Conservation (phyloP, 2,888 invertebrate genomes). For the Chrysolina americana region DNA sequence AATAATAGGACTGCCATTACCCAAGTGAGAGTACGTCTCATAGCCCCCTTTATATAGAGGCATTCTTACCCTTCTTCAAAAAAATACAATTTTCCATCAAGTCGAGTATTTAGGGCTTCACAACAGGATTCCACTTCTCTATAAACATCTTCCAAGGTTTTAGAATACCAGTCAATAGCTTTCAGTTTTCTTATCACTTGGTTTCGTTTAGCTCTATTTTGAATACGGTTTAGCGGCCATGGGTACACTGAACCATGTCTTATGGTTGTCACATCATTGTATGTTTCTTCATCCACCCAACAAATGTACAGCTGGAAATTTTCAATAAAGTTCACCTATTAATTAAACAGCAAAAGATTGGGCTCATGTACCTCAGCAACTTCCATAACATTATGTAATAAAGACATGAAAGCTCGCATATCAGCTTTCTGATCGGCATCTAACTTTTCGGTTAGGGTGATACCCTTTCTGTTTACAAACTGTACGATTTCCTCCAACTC, state of each 20-base stretch:
- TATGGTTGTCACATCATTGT: slow-evolving; percentile 84
- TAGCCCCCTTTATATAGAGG: not conserved
- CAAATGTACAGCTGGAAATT: slow-evolving; percentile 83
- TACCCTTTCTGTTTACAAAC: slow-evolving; percentile 89
- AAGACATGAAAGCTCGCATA: slow-evolving; percentile 93
- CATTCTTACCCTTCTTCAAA: slow-evolving; percentile 81
- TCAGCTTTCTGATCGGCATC: slow-evolving; percentile 87
- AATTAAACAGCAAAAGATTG: not conserved
- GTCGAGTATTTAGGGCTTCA: slow-evolving; percentile 86
- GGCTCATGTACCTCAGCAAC: slow-evolving; percentile 84
- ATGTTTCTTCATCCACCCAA: slow-evolving; percentile 87
- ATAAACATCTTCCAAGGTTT: slow-evolving; percentile 83
- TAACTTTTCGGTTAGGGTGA: slow-evolving; percentile 80
- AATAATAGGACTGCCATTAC: too few species aligned
- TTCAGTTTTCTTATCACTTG: slow-evolving; percentile 80
- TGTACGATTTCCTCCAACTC: slow-evolving; percentile 94
- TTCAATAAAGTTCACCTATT: not conserved
- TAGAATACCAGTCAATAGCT: slow-evolving; percentile 87
- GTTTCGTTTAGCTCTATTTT: slow-evolving; percentile 84
- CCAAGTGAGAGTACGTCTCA: too few species aligned
- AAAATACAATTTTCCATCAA: slow-evolving; percentile 87
- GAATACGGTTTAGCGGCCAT: slow-evolving; percentile 90
- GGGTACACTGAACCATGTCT: slow-evolving; percentile 93
- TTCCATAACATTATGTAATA: slow-evolving; percentile 89
- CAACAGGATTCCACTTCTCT: slow-evolving; percentile 89